Base-by-base conservation (phyloP, 2,888 invertebrate genomes). In the Sphinx pinastri region DNA sequence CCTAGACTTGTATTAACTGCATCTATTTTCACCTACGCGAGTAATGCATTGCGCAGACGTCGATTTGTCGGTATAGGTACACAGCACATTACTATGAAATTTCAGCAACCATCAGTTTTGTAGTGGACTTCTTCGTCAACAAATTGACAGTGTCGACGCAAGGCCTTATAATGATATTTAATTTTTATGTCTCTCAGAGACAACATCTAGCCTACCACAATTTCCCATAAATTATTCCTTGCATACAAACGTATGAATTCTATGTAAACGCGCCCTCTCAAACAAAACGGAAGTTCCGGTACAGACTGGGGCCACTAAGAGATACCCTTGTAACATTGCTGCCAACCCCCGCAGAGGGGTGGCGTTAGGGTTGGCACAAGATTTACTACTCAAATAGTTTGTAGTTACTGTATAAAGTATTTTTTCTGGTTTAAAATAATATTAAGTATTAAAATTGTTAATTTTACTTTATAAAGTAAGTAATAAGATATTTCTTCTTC, bases 281-380 rank as follows among this genome's bases (percentile, higher is more conserved):
- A 82, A 84, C 83, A 82, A 83, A 83, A 83, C 84, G 84, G 85
- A 83, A 76, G 81, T 85, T 84, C 85, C 85, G 85, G 82, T 71
- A 76, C 81, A 83, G 84, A 82, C 84, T 75, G 77, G 77, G 82
- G 82, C 82, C 80, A 83, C 82, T 81, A 80, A 70, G 79, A 81
- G 77, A 77, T 74, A 76, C 77, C 75, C 72, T 69, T 67, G 70
- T 51, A 67, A 59, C 76, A 75, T 75, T 72, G 73, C 75, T 75
- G 70, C 74, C 72, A 73, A 73, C 74, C 67, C 70, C 67, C 70
- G 67, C 52, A 58, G 49, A 70, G 38, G 58, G 59, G 59, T 45
- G 59, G 6, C 12, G 14, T 57, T 57, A 67, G 70, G 70, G 58
- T 67, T 67, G 52, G 45, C 70, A 51, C 49, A 54, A 8, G 12